Evolutionary conservation across 2,113 vertebrate species (phyloP).

Genomic region (Hystrix brachyura): DNA sequence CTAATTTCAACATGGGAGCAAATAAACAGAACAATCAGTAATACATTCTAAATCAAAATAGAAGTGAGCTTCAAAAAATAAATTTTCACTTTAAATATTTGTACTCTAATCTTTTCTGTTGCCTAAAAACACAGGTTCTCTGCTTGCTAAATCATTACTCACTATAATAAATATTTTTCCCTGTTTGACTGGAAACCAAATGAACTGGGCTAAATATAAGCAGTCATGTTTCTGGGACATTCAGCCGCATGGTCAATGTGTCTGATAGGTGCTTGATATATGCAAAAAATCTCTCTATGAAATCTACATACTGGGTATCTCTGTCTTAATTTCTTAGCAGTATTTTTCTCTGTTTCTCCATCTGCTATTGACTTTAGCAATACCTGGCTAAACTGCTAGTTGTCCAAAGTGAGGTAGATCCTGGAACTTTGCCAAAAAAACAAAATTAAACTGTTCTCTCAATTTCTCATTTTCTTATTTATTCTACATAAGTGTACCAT

Average conservation of each 20-base stretch:
- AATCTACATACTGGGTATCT: background rate
- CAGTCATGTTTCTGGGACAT: background rate
- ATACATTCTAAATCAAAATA: slow-evolving; percentile 55
- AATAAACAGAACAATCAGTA: slow-evolving; percentile 1
- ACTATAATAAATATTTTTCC: slow-evolving; percentile 65
- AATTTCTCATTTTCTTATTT: background rate
- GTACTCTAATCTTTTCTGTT: slow-evolving; percentile 28
- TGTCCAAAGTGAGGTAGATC: background rate
- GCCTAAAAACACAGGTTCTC: slow-evolving; percentile 24
- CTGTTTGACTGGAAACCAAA: slow-evolving; percentile 66
- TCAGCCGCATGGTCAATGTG: background rate
- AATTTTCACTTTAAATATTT: slow-evolving; percentile 58
- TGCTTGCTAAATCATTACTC: slow-evolving; percentile 65
- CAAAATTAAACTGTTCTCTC: background rate
- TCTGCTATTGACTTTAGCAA: background rate
- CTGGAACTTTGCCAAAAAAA: background rate
- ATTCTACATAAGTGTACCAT: background rate
- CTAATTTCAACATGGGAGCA: background rate
- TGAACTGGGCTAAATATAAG: slow-evolving; percentile 42
- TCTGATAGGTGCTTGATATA: background rate
- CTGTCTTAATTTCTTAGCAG: background rate
- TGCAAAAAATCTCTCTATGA: background rate
- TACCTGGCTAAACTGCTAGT: background rate
- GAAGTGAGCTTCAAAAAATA: slow-evolving; percentile 55
- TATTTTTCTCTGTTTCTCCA: background rate